Conservation (phyloP, 2,888 invertebrate species). For the Metopia argyrocephala region DNA sequence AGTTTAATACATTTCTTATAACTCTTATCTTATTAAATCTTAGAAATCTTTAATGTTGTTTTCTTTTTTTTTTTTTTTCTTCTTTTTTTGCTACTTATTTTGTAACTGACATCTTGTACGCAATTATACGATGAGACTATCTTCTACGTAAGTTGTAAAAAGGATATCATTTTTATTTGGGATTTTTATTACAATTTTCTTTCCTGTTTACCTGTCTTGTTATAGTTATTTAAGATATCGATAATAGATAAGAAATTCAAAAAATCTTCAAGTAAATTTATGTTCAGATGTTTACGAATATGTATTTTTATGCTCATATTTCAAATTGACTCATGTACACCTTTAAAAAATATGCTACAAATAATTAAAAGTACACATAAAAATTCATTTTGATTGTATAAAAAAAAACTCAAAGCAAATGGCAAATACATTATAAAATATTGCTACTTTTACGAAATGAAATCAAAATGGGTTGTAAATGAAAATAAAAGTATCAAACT, state of each 20-base stretch:
- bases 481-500: no score
- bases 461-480: no score
- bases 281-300: no score
- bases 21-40: conserved; percentile 25
- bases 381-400: no score
- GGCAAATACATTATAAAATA: no score
- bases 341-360: no score
- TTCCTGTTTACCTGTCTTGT: conserved; percentile 12
- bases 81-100: conserved; percentile 8
- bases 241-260: background rate
- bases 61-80: no score
- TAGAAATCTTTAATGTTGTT: background rate
- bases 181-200: background rate
- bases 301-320: background rate
- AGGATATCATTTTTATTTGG: background rate
- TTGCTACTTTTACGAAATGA: no score
- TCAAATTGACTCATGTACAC: background rate
- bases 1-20: background rate
- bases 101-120: conserved; percentile 9
- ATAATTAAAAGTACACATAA: no score
- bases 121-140: background rate
- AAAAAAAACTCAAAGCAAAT: no score
- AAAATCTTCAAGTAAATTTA: background rate
- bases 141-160: background rate
- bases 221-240: background rate